A percentile compares a stretch with the other conserved stretches of the same genome.
Evolutionary conservation across 2,888 invertebrate species (phyloP).

Genomic region (Ophioninae sp.): DNA sequence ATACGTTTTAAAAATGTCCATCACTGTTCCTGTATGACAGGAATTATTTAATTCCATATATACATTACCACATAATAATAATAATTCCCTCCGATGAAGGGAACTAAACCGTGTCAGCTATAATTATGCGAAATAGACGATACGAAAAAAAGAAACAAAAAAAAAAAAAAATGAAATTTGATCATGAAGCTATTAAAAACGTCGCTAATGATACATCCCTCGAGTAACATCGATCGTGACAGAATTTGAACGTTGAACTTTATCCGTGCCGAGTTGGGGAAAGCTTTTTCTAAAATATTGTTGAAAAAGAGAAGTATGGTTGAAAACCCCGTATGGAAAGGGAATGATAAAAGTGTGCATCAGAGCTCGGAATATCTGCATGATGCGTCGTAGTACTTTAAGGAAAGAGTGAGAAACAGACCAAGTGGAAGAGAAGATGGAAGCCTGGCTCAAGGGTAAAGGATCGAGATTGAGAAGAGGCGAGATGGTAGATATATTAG

Average conservation of each 20-base stretch:
- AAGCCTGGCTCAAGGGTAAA: conserved; percentile 21
- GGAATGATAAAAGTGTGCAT: neutral
- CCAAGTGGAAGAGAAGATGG: conserved; percentile 2
- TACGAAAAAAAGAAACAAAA: neutral
- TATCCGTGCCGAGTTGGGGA: neutral
- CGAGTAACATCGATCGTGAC: neutral
- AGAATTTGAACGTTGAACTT: neutral
- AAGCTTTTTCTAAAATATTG: neutral
- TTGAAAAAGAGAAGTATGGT: neutral
- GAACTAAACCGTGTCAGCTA: neutral
- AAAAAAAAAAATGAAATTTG: neutral
- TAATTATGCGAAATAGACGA: neutral
- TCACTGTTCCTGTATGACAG: neutral
- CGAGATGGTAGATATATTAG: conserved; percentile 50
- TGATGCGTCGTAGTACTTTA: neutral
- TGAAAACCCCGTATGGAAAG: neutral
- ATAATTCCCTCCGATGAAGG: neutral
- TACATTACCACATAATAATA: neutral
- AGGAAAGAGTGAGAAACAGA: neutral
- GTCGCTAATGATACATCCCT: neutral
- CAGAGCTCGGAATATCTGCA: neutral
- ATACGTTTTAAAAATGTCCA: neutral
- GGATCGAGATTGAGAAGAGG: conserved; percentile 26
- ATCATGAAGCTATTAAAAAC: neutral
- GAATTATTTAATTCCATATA: neutral